Evolutionary conservation across 2,888 invertebrate species (phyloP).

Genomic region (Lasioglossum marginatum): DNA sequence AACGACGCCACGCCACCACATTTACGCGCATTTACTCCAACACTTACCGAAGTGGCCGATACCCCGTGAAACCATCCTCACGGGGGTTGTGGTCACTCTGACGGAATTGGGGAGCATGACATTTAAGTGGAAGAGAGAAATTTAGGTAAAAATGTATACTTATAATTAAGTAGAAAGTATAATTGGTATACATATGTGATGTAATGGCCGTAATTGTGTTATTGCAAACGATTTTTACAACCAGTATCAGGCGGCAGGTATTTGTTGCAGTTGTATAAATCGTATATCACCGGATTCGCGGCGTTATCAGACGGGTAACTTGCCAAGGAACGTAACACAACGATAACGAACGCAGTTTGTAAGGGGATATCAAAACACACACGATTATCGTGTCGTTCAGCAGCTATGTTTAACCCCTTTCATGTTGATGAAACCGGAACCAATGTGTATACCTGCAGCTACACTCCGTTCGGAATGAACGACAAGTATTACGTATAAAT

Average conservation of each 20-base stretch:
- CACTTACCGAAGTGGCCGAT: background rate
- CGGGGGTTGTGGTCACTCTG: background rate
- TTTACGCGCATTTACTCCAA: conserved; percentile 26
- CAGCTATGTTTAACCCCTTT: conserved; percentile 10
- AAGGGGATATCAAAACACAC: conserved; percentile 19
- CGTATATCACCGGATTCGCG: conserved; percentile 14
- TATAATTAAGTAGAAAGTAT: no score
- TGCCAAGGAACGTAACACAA: background rate
- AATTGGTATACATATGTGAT: background rate
- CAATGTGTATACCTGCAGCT: background rate
- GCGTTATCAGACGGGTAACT: conserved; percentile 22
- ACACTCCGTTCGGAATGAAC: background rate
- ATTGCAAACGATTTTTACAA: background rate
- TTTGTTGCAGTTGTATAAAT: background rate
- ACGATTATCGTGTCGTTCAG: conserved; percentile 17
- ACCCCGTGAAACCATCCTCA: background rate
- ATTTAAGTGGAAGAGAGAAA: no score
- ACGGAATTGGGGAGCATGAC: background rate
- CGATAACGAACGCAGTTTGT: conserved; percentile 18
- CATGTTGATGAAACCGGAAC: background rate
- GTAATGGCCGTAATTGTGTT: background rate
- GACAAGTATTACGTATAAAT: background rate
- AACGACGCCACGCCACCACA: conserved; percentile 24
- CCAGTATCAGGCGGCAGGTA: conserved; percentile 1
- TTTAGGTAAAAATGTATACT: background rate